Evolutionary conservation across 2,888 invertebrate genomes (phyloP).

Genomic region (Sesia bembeciformis): DNA sequence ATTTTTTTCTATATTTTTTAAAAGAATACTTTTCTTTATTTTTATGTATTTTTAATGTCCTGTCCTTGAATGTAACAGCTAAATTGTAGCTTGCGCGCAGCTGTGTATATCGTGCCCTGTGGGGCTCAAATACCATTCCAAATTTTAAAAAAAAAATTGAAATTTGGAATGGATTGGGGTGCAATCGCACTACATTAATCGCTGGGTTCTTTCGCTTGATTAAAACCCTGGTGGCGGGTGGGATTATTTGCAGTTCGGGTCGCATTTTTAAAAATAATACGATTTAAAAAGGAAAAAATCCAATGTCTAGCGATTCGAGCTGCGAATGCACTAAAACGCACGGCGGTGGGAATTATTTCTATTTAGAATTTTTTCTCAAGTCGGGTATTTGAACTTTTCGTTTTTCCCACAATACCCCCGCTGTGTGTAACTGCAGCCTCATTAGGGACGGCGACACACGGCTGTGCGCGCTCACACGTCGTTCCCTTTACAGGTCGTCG

Average conservation of each 20-base stretch:
- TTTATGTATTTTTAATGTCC: constrained; percentile 3
- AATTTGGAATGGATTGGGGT: constrained; percentile 33
- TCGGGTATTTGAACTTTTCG: background rate
- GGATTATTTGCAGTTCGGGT: constrained; percentile 23
- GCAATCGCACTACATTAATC: constrained; percentile 35
- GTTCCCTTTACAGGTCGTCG: constrained; percentile 63
- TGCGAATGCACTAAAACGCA: constrained; percentile 27
- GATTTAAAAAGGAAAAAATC: background rate
- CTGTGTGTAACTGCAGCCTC: constrained; percentile 29
- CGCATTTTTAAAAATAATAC: constrained; percentile 1
- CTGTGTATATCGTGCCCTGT: constrained; percentile 65
- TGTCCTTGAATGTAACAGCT: constrained; percentile 51
- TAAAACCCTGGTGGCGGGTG: constrained; percentile 64
- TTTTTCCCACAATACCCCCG: background rate
- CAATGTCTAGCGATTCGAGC: constrained; percentile 18
- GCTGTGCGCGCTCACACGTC: constrained; percentile 52
- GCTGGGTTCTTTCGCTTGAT: constrained; percentile 47
- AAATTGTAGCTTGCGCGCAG: constrained; percentile 64
- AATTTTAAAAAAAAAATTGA: background rate
- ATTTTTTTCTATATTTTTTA: background rate
- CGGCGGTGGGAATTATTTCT: constrained; percentile 28
- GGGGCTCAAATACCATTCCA: constrained; percentile 35
- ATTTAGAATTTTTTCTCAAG: background rate
- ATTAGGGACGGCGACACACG: constrained; percentile 72
- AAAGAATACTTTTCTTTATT: background rate